Conservation (phyloP, 2,113 vertebrate species). For the Chascanopsetta lugubris region DNA sequence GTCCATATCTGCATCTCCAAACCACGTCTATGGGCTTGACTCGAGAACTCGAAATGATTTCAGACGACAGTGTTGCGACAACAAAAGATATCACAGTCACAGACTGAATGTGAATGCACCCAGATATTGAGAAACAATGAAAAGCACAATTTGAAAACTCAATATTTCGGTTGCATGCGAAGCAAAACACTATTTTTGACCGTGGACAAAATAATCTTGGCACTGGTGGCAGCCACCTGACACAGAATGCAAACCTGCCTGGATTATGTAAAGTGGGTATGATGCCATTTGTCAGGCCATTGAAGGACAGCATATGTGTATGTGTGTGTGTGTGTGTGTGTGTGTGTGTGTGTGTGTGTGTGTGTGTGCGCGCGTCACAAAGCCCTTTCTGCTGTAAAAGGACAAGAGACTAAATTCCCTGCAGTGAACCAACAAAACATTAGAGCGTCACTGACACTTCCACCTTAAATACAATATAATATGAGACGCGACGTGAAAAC, state of each 20-base stretch:
- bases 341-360: not conserved
- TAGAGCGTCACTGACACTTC: conserved; percentile 6
- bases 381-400: conserved; percentile 27
- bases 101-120: too few relatives aligned
- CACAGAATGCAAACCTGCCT: conserved; percentile 60
- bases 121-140: not conserved
- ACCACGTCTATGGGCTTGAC: too few relatives aligned
- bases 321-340: not conserved
- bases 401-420: conserved; percentile 31
- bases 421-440: conserved; percentile 2
- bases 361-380: not conserved
- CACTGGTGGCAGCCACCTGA: conserved; percentile 49
- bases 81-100: too few relatives aligned
- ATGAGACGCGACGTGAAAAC: not conserved
- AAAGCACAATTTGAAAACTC: not conserved
- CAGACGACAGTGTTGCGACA: too few relatives aligned
- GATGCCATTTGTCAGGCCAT: conserved; percentile 36
- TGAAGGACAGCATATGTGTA: not conserved
- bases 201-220: conserved; percentile 56
- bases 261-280: conserved; percentile 67
- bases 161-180: conserved; percentile 32
- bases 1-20: too few relatives aligned
- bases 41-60: too few relatives aligned
- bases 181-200: conserved; percentile 40
- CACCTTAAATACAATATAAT: not conserved